Evolutionary conservation across 2,888 invertebrate species (phyloP), one percentile per base, ranked within the genome.

Genomic region (Autographa pulchrina): DNA sequence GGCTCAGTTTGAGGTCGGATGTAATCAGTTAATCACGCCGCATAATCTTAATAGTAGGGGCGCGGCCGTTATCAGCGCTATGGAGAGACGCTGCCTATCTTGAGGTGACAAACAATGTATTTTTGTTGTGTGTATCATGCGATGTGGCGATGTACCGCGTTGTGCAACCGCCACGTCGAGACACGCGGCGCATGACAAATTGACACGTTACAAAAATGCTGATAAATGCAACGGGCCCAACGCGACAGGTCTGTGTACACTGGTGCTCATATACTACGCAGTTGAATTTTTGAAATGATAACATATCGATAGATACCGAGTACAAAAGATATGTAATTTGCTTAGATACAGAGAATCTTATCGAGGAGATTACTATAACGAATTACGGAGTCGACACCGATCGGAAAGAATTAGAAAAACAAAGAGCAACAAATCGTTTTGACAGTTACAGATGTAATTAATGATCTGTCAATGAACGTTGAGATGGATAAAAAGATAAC

Each of bases 41-140:
- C 70, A 92, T 92, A 91, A 94, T 93, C 91, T 85, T 92, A 93
- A 94, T 92, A 88, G 89, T 80, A 92, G 90, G 90, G 94, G 95
- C 90, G 93, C 90, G 94, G 92, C 88, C 84, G 75, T 79, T 88
- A 88, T 89, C 89, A 71, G 72, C 62, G 65, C 20, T 20, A 25
- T 73, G 69, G 73, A 83, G 82, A 85, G 80, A 74, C 72, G 54
- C 75, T 88, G 88, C 87, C 88, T 87, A 86, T 86, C 86, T 79
- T 75, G 65, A 62, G 70, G 70, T 77, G 90, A 90, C 90, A 89
- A 86, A 83, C 78, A 69, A 74, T 82, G 83, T 89, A 88, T 90
- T 90, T 89, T 85, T 66, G 86, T 88, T 77, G 83, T 84, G 80
- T 86, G 72, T 86, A 83, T 87, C 88, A 88, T 84, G 87, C 84